Evolutionary conservation across 2,113 vertebrate species (phyloP), one percentile per base, ranked within the genome.

Genomic region (Pedetes capensis): DNA sequence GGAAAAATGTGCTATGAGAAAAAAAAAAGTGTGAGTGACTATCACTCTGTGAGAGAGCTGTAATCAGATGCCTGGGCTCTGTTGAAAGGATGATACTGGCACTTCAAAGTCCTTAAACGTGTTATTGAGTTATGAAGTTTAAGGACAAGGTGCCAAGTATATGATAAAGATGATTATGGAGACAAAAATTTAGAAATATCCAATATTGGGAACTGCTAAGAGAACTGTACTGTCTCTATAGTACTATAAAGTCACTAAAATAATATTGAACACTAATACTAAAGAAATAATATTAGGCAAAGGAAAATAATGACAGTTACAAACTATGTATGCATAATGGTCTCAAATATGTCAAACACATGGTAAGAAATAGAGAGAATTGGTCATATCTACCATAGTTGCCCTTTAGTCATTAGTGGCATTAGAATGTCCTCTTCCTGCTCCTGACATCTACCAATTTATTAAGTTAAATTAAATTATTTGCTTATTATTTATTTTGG

Each of bases 1-100:
- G 85, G 53, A 63, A 95, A 96, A 94, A 83, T 80, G 92, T 95
- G 90, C 79, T 80, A 37, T 72, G 63, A 93, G 66, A 71, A 34
- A 49, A 86, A 66, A 39, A 95, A 85, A 89, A 44, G 68, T 94
- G 83, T 74, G 89, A 91, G 86, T 91, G 75, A 83, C 79, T 71
- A 18, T 86, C 68, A 59, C 34, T 88, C n/a, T 3, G 9, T 18
- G 64, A 89, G 74, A 85, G 55, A 87, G 69, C 44, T 79, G 89
- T 63, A 89, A 90, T 89, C 90, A 83, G 88, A 94, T 93, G 88
- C 93, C 42, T 51, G 14, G 25, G 86, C 17, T 71, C 49, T 59
- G 13, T 22, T 53, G 69, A 87, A 75, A 94, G 72, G 51, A 89
- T 0, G 32, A 7, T 11, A 69, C 47, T 86, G 51, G 76, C 44